Conservation (phyloP, 2,113 vertebrate species). For the Paratilapia polleni region DNA sequence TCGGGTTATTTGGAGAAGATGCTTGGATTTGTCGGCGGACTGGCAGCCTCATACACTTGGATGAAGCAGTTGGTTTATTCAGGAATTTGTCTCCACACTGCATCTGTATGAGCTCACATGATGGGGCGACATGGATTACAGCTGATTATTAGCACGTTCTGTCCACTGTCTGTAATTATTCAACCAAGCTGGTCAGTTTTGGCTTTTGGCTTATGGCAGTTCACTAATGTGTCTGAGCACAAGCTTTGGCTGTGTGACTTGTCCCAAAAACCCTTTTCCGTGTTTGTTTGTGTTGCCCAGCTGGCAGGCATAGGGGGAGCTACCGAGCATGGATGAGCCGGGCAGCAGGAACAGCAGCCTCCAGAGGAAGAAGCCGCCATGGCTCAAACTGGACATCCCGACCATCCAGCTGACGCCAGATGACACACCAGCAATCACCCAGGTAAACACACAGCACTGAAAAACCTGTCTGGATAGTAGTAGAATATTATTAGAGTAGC, state of each 20-base stretch:
- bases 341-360: slow-evolving; percentile 86
- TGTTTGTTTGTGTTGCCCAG: slow-evolving; percentile 45
- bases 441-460: slow-evolving; percentile 72
- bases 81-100: neutral
- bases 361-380: slow-evolving; percentile 93
- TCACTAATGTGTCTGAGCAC: neutral
- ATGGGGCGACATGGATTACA: neutral
- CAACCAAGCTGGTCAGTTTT: neutral
- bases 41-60: neutral
- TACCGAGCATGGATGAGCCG: slow-evolving; percentile 83
- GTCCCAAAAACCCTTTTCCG: neutral
- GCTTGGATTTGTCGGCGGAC: neutral
- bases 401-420: slow-evolving; percentile 74
- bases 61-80: neutral
- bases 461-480: neutral
- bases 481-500: no score
- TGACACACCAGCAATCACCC: slow-evolving; percentile 74
- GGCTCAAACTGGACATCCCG: slow-evolving; percentile 92
- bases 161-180: neutral
- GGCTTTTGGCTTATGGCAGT: neutral
- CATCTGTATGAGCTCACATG: neutral
- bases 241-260: neutral
- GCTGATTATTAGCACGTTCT: neutral
- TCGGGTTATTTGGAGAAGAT: neutral
- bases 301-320: slow-evolving; percentile 70